Evolutionary conservation across 2,888 invertebrate genomes (phyloP).

Genomic region (Clunio marinus): DNA sequence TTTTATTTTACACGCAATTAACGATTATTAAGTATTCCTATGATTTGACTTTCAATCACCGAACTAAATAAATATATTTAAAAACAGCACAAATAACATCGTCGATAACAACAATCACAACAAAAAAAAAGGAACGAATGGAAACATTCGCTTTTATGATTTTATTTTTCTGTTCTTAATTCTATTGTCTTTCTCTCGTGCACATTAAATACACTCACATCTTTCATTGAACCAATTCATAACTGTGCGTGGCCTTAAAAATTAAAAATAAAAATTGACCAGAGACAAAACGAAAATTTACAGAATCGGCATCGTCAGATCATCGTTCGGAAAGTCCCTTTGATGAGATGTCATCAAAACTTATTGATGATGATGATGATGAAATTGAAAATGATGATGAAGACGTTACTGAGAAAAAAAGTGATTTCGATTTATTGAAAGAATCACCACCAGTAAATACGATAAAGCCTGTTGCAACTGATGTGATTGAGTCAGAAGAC

Average conservation of each 20-base stretch:
- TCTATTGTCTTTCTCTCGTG: not conserved
- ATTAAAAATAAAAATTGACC: not conserved
- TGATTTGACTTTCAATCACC: too few species aligned
- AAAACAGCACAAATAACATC: too few species aligned
- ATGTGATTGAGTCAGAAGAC: not conserved
- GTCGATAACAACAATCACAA: too few species aligned
- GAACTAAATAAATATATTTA: too few species aligned
- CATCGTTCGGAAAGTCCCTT: too few species aligned
- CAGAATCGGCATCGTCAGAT: constrained; percentile 48
- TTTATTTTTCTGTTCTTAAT: not conserved
- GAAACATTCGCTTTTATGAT: too few species aligned
- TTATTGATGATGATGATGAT: constrained; percentile 29
- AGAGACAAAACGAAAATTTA: constrained; percentile 39
- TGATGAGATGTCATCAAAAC: too few species aligned
- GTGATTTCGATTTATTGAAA: constrained; percentile 41
- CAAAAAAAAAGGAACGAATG: too few species aligned
- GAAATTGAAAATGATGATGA: not conserved
- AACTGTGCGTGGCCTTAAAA: not conserved
- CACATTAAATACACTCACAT: not conserved
- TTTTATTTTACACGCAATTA: too few species aligned
- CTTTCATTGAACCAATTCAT: not conserved
- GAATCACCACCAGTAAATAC: constrained; percentile 40
- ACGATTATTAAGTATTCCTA: too few species aligned
- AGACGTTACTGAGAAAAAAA: not conserved
- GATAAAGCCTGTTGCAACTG: constrained; percentile 1